Base-by-base conservation (phyloP, 1,140 invertebrate genomes). In the Drosophila sucinea region DNA sequence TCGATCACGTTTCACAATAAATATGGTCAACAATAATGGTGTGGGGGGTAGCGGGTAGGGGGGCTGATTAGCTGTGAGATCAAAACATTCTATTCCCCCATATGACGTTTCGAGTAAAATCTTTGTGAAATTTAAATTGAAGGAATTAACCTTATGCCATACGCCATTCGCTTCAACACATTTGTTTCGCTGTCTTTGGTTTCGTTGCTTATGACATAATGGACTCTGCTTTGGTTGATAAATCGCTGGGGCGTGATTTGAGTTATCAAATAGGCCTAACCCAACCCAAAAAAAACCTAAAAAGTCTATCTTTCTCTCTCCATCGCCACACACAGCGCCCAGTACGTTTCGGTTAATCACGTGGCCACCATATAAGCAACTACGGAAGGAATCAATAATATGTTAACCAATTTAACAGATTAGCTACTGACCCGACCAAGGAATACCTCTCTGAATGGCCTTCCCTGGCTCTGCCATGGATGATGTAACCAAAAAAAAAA, bases 221-320 rank as follows among this genome's bases (percentile, higher is more conserved):
- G 61, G 41, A 44, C 17, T 55, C 60, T 60, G 23, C 4, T 41
- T 29, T 65, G 35, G 47, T 67, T 81, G 60, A 86, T 85, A 73
- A 73, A 86, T 79, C 70, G 71, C 32, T 66, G 84, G 68, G 71
- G 79, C 83, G 84, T 87, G 83, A 87, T 89, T 27, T 83, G 77
- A 66, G 64, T 82, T 86, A 66, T 35, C 67, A 77, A 86, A 79
- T 73, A 11, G 27, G 4, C 30, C 35, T 33, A 65, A 67, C 27
- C 57, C 66, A 65, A 38, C 47, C 29, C 56, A 44, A 56, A 69
- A 30, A 30, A 30, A 38, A 17, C 17, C 6, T 6, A 30, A 23
- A 69, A 54, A 61, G 67, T 54, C 57, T 33, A 33, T 67, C 71
- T 17, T 61, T 69, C 74, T 68, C 74, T 68, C 57, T 61, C 41